Conservation (phyloP, 2,113 vertebrate species). For the Microcebus lehilahytsara region DNA sequence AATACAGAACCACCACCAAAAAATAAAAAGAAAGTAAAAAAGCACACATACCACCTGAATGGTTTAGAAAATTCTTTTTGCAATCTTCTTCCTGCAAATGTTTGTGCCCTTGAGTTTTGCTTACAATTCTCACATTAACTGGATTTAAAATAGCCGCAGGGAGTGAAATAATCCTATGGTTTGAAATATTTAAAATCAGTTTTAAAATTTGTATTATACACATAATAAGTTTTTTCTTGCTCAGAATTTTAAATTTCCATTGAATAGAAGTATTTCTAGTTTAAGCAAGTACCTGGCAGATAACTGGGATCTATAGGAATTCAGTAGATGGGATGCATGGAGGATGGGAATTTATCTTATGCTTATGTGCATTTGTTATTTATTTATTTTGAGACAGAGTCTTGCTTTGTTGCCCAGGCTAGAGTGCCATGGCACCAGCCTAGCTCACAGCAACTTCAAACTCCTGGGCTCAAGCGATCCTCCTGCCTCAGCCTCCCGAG, state of each 20-base stretch:
- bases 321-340: neutral
- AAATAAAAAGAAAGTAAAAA: neutral
- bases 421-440: too few species aligned
- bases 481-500: too few species aligned
- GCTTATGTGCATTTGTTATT: neutral
- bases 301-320: neutral
- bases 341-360: neutral
- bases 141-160: constrained; percentile 17
- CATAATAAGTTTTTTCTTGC: neutral
- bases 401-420: too few species aligned
- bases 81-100: neutral
- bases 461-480: too few species aligned
- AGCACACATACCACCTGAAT: neutral
- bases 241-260: neutral
- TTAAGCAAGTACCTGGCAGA: neutral
- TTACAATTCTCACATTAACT: neutral
- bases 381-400: too few species aligned
- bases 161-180: neutral
- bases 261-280: neutral
- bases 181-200: neutral
- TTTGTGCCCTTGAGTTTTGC: neutral
- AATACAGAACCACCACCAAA: neutral
- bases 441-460: too few species aligned
- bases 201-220: neutral
- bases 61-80: neutral